Evolutionary conservation across 2,797 vertebrate genomes (phyloP), one percentile per base, ranked within the genome.

Genomic region (Phataginus tricuspis): DNA sequence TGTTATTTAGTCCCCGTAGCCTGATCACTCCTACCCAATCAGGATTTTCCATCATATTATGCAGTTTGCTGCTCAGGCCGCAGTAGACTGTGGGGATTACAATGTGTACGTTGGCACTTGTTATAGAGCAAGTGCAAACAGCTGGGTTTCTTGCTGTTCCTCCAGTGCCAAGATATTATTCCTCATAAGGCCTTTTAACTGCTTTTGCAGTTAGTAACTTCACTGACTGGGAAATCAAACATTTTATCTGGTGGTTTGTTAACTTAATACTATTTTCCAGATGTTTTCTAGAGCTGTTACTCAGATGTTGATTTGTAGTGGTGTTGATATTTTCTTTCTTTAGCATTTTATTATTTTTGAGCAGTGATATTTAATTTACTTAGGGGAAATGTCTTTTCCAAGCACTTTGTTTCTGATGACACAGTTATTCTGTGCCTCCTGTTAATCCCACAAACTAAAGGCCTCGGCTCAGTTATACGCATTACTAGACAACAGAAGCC

Each of bases 251-350:
- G 86, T 16, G 87, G 95, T 95, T 97, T 94, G 82, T 92, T 92
- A 95, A 63, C 42, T 8, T 59, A 69, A 78, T 57, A 68, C 80
- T 94, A 7, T 96, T 97, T 97, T 97, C 97, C 97, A 98, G 97
- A 97, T 97, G 97, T 94, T 95, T 96, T 95, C 85, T 88, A 66
- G 89, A 80, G 87, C 82, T 75, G 64, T 39, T 90, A 55, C 80
- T 95, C 90, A 49, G 80, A 71, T 90, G 66, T 23, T 96, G 97
- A 97, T 97, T 97, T 97, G 97, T 97, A 78, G 64, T 39, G 69
- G 93, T 4, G 34, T 89, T 97, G 93, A 97, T 96, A 83, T 77
- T 96, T 97, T 96, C 97, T 98, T 96, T 96, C 95, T 96, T 31
- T 94, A 90, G 94, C 45, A 8, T 96, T 86, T 96, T 97, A 94